A percentile compares a stretch with the other conserved stretches of the same genome.
These are phyloP conservation scores for Hippocampus barbouri DNA, from an alignment of 2,113 vertebrate species.

Conservation along the genomic window DNA sequence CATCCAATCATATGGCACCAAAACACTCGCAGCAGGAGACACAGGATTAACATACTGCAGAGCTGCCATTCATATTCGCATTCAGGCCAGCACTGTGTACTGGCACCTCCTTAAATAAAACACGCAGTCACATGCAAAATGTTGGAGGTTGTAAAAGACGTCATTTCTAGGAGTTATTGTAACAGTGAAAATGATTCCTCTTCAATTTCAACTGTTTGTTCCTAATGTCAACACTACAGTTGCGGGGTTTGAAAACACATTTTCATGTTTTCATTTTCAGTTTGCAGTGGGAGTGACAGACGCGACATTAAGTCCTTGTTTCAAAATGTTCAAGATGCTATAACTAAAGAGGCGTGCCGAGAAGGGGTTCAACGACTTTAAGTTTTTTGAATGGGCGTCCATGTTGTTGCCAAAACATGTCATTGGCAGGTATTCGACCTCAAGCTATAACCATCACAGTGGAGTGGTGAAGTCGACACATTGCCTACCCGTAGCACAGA, in stretches of 20 bases:
- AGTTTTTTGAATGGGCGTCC: no score
- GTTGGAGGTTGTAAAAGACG: slow-evolving; percentile 1
- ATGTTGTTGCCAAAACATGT: no score
- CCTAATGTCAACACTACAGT: background rate
- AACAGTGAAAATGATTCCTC: slow-evolving; percentile 5
- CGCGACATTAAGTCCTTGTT: no score
- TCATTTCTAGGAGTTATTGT: background rate
- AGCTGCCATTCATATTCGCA: slow-evolving; percentile 23
- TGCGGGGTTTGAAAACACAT: background rate
- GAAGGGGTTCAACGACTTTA: no score
- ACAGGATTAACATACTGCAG: slow-evolving; percentile 33
- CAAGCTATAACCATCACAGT: no score
- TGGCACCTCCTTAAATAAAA: slow-evolving; percentile 13
- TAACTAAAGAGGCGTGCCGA: no score
- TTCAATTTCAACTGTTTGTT: slow-evolving; percentile 1
- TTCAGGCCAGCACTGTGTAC: slow-evolving; percentile 4
- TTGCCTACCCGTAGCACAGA: no score
- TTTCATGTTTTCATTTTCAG: background rate
- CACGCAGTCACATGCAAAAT: slow-evolving; percentile 7
- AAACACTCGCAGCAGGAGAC: slow-evolving; percentile 28
- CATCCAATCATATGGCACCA: slow-evolving; percentile 30
- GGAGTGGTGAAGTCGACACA: no score
- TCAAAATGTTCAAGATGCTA: no score
- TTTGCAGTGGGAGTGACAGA: background rate
- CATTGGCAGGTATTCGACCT: no score